Base-by-base conservation (phyloP, 2,113 vertebrate species). In the Ciconia boyciana region DNA sequence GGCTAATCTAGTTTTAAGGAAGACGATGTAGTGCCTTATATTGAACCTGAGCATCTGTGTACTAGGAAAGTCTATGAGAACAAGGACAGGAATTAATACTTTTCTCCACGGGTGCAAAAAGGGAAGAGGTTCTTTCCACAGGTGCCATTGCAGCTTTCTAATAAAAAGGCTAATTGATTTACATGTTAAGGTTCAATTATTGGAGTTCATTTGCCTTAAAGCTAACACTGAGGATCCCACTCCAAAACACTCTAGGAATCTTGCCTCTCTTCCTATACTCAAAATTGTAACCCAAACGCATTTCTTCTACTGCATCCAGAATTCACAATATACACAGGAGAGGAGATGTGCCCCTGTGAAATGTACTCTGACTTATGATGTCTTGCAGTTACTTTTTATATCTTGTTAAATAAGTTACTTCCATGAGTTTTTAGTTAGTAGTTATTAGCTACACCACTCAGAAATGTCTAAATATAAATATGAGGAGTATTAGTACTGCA, bases 401-500 rank as follows among this genome's bases (percentile, higher is more conserved):
- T 96, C 71, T 72, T 68, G 64, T 85, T 96, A 94, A 97, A 96
- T 93, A 97, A 97, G 87, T 91, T 74, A 96, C 72, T 97, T 96
- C 92, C 84, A 84, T 61, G 83, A 92, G 87, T 60, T 97, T 95
- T 92, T 91, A 90, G 71, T 96, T 94, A 96, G 44, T 91, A 97
- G 93, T 96, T 97, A 97, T 95, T 95, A 98, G 90, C 60, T 95
- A 92, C 90, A 93, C 46, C 82, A 95, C 66, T 97, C 89, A 97
- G 88, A 98, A 96, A 90, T 89, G 54, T 78, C 89, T 88, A 95
- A 96, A 85, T 95, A 96, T 97, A 97, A 97, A 96, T 96, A 87
- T 52, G 60, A 55, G 65, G 41, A 94, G 66, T 79, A 97, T 95
- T 93, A 92, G 77, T 93, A 90, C 83, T 96, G 93, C 87, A 97